Percentiles rank a stretch among this genome's conserved stretches.
phyloP scores from a whole-genome alignment of 2,113 vertebrate species.

The Gymnogyps californianus region DNA sequence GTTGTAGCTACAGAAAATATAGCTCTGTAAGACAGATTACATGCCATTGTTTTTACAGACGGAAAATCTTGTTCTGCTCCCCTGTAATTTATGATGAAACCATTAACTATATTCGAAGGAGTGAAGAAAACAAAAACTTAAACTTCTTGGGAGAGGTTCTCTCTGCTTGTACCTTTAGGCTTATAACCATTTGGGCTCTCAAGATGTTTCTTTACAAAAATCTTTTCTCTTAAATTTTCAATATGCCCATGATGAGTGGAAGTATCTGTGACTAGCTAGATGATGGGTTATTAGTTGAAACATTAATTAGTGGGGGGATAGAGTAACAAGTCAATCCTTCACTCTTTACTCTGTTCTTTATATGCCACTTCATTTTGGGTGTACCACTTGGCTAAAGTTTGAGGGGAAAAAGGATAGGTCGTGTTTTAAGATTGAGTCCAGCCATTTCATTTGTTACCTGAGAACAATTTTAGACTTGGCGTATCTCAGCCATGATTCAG shows the following conservation, averaged over 20 bases:
- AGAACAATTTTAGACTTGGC: too few species aligned
- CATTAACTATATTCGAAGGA: background rate
- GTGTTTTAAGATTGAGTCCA: background rate
- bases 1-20: background rate
- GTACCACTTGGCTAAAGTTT: background rate
- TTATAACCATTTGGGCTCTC: background rate
- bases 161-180: background rate
- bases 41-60: background rate
- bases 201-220: background rate
- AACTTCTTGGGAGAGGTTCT: background rate
- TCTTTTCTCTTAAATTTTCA: background rate
- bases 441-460: background rate
- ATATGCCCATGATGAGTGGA: background rate
- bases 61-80: background rate
- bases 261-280: background rate
- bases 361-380: background rate
- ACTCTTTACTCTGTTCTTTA: background rate
- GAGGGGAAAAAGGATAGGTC: background rate
- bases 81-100: background rate
- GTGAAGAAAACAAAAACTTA: background rate
- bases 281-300: background rate
- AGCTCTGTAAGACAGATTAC: background rate
- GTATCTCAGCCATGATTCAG: background rate
- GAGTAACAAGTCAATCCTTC: background rate
- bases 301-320: background rate